These are phyloP conservation scores for Sylvilagus bachmani DNA, from an alignment of 2,113 vertebrate species.

Conservation along the genomic window DNA sequence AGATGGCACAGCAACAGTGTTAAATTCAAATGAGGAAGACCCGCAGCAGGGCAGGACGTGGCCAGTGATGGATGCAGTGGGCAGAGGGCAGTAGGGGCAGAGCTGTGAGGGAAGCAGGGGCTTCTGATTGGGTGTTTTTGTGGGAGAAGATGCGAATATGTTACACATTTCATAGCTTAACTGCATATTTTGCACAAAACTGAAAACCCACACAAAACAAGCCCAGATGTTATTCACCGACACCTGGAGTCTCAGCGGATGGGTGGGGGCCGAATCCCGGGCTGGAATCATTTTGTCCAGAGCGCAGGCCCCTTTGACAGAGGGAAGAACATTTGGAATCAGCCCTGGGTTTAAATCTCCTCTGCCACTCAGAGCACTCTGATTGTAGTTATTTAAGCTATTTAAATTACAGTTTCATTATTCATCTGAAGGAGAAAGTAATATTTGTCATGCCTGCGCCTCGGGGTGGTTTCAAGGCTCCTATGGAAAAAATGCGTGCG, in stretches of 20 bases:
- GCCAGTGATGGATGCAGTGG: rapidly evolving
- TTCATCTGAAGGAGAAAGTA: constrained; percentile 54
- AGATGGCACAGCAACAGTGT: background rate
- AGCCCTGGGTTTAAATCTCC: background rate
- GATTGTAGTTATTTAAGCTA: background rate
- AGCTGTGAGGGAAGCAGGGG: background rate
- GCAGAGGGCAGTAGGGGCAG: background rate
- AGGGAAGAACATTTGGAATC: background rate
- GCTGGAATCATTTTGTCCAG: background rate
- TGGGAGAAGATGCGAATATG: background rate
- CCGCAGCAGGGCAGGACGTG: background rate
- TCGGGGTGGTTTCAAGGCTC: constrained; percentile 10
- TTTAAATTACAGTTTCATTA: constrained; percentile 62
- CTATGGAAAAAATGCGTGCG: constrained; percentile 53
- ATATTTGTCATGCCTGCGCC: constrained; percentile 17
- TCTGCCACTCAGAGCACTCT: background rate
- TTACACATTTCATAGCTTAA: constrained; percentile 35
- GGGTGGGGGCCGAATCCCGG: background rate
- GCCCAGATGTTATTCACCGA: background rate
- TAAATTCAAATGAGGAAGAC: background rate
- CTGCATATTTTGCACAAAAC: constrained; percentile 34
- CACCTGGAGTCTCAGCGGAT: background rate
- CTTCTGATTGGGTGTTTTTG: background rate
- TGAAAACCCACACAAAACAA: background rate
- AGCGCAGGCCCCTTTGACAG: rapidly evolving